Percentiles rank a stretch among this genome's conserved stretches.
Conservation (phyloP, 2,797 vertebrate genomes). For the Tangara arthus region DNA sequence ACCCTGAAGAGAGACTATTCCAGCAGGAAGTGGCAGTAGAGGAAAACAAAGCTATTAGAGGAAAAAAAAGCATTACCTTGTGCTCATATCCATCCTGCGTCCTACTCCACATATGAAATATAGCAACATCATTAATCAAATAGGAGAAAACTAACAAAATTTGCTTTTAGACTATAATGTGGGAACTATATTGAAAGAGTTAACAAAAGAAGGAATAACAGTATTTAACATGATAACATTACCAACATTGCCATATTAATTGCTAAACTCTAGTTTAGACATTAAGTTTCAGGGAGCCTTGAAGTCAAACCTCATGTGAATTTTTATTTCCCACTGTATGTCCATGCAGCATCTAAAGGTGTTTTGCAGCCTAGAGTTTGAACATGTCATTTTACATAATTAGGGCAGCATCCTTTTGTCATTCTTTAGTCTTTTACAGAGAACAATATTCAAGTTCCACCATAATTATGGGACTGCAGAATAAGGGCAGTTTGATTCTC, state of each 20-base stretch:
- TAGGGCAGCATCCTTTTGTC: neutral
- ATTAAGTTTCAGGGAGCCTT: neutral
- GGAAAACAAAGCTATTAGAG: neutral
- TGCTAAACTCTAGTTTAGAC: neutral
- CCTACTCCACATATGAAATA: neutral
- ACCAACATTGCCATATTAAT: neutral
- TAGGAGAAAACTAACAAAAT: neutral
- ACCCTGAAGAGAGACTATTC: neutral
- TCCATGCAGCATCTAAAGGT: neutral
- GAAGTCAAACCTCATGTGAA: neutral
- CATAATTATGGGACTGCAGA: neutral
- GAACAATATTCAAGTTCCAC: neutral
- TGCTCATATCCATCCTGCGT: neutral
- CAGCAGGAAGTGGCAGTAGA: neutral
- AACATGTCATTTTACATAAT: neutral
- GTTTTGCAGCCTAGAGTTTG: neutral
- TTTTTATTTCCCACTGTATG: neutral
- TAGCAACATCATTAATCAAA: neutral
- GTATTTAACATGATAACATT: neutral
- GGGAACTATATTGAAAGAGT: neutral
- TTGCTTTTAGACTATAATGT: neutral
- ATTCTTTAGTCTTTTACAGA: neutral
- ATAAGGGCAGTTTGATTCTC: neutral
- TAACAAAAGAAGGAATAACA: neutral
- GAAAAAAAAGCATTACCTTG: neutral